A percentile compares a stretch with the other conserved stretches of the same genome.
Evolutionary conservation across 2,113 vertebrate genomes (phyloP).

Genomic region (Haemorhous mexicanus): DNA sequence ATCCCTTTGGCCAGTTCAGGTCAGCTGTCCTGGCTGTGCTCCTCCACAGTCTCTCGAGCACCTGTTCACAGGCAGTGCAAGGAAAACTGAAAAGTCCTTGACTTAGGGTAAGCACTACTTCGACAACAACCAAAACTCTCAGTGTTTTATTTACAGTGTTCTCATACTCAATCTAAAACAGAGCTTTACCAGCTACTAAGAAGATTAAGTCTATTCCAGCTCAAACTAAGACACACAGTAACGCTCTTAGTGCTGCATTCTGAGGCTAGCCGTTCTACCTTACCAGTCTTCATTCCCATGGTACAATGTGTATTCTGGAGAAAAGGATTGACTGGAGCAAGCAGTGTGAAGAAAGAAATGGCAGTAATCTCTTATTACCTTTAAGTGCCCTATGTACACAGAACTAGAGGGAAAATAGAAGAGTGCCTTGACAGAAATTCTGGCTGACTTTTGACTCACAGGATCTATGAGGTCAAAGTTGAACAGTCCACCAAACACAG

Average conservation of each 20-base stretch:
- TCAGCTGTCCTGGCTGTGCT: background rate
- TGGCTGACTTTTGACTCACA: background rate
- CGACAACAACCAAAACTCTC: background rate
- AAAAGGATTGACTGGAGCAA: background rate
- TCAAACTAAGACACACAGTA: background rate
- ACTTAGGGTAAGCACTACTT: background rate
- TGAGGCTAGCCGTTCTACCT: background rate
- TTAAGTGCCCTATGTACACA: background rate
- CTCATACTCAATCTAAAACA: background rate
- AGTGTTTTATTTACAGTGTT: background rate
- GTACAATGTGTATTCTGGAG: background rate
- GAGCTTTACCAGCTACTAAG: background rate
- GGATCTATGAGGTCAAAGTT: background rate
- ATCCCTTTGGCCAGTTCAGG: background rate
- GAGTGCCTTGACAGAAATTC: background rate
- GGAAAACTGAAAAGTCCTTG: background rate
- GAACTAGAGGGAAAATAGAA: background rate
- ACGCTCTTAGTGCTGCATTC: background rate
- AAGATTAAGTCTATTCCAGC: background rate
- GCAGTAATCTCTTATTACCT: background rate
- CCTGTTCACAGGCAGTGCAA: background rate
- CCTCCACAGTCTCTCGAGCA: background rate
- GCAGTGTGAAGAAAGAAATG: background rate
- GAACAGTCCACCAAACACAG: background rate
- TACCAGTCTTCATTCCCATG: background rate